Conservation (phyloP, 1,140 invertebrate species). For the Euwallacea similis region DNA sequence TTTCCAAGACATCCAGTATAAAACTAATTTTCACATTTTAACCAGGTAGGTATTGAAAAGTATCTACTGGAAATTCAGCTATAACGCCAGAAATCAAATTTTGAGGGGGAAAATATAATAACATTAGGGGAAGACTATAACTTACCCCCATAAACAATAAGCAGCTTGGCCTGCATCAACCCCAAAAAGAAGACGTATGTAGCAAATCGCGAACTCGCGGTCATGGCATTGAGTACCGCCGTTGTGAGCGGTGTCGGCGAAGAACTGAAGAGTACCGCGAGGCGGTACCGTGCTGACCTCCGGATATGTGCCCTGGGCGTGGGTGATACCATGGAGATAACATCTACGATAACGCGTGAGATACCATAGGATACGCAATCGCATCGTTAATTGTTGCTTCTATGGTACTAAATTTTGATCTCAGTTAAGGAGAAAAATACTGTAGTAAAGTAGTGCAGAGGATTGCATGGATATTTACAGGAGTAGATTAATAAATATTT, state of each 20-base stretch:
- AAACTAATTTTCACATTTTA: too few species aligned
- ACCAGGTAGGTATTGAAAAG: too few species aligned
- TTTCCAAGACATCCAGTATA: too few species aligned
- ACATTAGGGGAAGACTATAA: neutral
- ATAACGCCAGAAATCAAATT: too few species aligned
- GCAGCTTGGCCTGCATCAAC: constrained; percentile 1
- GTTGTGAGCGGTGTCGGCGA: constrained; percentile 16
- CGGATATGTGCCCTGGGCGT: constrained; percentile 22
- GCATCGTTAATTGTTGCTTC: too few species aligned
- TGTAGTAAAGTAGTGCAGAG: too few species aligned
- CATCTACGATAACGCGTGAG: constrained; percentile 15
- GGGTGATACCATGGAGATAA: constrained; percentile 20
- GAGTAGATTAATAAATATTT: too few species aligned
- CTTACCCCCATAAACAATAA: constrained; percentile 13
- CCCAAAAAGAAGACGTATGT: constrained; percentile 18
- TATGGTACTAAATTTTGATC: too few species aligned
- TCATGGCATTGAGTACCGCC: constrained; percentile 10
- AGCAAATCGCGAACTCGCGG: constrained; percentile 20
- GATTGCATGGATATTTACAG: too few species aligned
- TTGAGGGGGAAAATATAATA: neutral
- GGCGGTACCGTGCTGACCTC: constrained; percentile 18
- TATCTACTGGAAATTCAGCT: too few species aligned
- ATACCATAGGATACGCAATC: neutral
- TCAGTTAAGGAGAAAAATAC: too few species aligned
- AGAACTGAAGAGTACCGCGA: constrained; percentile 25